Base-by-base conservation (phyloP, 1,140 invertebrate species). In the Whitmania pigra region DNA sequence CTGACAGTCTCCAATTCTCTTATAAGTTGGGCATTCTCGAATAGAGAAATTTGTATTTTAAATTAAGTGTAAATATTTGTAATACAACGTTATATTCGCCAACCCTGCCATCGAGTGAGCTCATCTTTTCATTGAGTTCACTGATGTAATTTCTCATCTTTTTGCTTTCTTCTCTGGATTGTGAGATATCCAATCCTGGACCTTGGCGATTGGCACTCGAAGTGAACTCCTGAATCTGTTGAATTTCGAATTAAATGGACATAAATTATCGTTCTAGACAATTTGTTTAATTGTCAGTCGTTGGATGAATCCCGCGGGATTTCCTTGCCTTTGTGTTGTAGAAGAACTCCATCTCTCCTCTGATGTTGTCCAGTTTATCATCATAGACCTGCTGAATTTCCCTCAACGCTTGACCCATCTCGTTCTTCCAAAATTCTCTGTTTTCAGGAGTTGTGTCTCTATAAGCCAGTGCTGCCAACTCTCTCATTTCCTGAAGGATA, bases 141-240 rank as follows among this genome's bases (percentile, higher is more conserved):
- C 72, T 72, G 2, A 84, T 25, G 69, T 79, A 76, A 22, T 72
- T 74, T 53, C 78, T 78, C 15, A 84, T 75, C 68, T 77, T 79
- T 69, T 77, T 82, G 53, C 76, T 75, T 70, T 84, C 82, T 20
- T 82, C 78, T 68, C 76, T 79, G 7, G 76, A 74, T 54, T 80
- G 76, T 6, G 74, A 74, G 57, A 82, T 80, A 72, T 85, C 84
- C 80, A 84, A 1, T 63, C 57, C 57, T 53, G 83, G 81, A 67
- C 79, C 78, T 43, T 83, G 78, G 22, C 80, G 76, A 43, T 76
- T 77, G 17, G 76, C 73, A 55, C 77, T 79, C 40, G 80, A 80
- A 70, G 80, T 76, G 67, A 81, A 76, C 53, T 82, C 79, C 74
- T 80, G 79, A 22, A 83, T 76, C 77, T 77, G 57, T 25, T 22